These are phyloP conservation scores for Brenthis daphne DNA, from an alignment of 2,888 invertebrate species.

Conservation along the genomic window DNA sequence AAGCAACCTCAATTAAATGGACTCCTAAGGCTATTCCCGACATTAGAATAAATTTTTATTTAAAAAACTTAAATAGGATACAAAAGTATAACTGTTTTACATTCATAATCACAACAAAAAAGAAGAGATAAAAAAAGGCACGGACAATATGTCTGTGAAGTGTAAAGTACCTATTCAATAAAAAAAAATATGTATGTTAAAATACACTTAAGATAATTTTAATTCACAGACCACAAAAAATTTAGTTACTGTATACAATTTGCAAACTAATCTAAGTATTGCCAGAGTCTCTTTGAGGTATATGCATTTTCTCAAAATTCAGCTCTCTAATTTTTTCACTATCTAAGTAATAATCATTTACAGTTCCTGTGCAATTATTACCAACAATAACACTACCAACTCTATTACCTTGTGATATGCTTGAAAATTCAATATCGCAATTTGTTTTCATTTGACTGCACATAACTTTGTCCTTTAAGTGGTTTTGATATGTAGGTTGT, in stretches of 20 bases:
- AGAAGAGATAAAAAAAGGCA: not conserved
- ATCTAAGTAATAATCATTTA: constrained; percentile 61
- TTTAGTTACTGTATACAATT: not conserved
- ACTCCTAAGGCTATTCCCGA: too few relatives aligned
- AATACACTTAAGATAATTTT: not conserved
- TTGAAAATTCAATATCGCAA: constrained; percentile 54
- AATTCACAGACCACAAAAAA: not conserved
- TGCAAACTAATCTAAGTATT: constrained; percentile 33
- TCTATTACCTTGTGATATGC: constrained; percentile 54
- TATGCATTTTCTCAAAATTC: constrained; percentile 62
- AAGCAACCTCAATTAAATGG: too few relatives aligned
- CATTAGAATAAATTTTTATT: too few relatives aligned
- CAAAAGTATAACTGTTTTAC: too few relatives aligned
- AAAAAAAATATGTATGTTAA: not conserved
- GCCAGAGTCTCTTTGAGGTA: constrained; percentile 66
- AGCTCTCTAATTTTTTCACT: constrained; percentile 64
- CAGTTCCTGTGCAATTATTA: constrained; percentile 55
- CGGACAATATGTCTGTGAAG: too few relatives aligned
- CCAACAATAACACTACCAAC: constrained; percentile 50
- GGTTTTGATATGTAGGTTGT: constrained; percentile 31
- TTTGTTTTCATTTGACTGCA: constrained; percentile 53
- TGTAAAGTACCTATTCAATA: not conserved
- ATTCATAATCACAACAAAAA: not conserved
- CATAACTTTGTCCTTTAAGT: constrained; percentile 48
- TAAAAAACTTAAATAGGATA: too few relatives aligned